Evolutionary conservation across 2,797 vertebrate species (phyloP), one percentile per base, ranked within the genome.

Genomic region (Argentina silus): DNA sequence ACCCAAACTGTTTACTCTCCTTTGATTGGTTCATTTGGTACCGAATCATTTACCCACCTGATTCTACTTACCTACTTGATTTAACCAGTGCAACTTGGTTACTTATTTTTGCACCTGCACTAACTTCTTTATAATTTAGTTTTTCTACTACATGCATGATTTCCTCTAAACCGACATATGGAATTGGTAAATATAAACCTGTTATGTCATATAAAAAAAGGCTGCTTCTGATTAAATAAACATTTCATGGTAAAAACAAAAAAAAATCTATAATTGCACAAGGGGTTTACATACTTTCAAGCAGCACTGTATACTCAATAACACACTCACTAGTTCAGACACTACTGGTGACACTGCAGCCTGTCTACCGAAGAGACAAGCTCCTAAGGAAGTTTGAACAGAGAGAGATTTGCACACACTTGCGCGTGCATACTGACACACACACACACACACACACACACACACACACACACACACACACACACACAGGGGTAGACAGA

Each of bases 401-500:
- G 51, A 53, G 51, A 53, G n/a, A 53, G 15, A 53, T 53, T 15
- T n/a, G 19, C 70, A 74, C 45, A n/a, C 3, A 53, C 7, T 11
- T 50, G 66, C 67, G 64, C 63, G 47, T 53, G 71, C 50, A 15
- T 63, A 59, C 66, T 5, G 17, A 57, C 47, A 10, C 53, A 48
- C 19, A 36, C 19, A 56, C 17, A 55, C 23, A 50, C 19, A 71
- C 19, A 71, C 44, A 71, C 21, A 63, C 23, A 23, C 71, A 68
- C 42, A 53, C 53, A 63, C n/a, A 69, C 78, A 65, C 42, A 48
- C 48, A 68, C 44, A 53, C 60, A 73, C 72, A 62, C 4, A 36
- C 66, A 67, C 55, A 75, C 69, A 73, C 67, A 75, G 43, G 50
- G 45, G 60, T 53, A 51, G 65, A 64, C 42, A 74, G 9, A 11